Evolutionary conservation across 2,888 invertebrate species (phyloP).

Genomic region (Belgica antarctica): DNA sequence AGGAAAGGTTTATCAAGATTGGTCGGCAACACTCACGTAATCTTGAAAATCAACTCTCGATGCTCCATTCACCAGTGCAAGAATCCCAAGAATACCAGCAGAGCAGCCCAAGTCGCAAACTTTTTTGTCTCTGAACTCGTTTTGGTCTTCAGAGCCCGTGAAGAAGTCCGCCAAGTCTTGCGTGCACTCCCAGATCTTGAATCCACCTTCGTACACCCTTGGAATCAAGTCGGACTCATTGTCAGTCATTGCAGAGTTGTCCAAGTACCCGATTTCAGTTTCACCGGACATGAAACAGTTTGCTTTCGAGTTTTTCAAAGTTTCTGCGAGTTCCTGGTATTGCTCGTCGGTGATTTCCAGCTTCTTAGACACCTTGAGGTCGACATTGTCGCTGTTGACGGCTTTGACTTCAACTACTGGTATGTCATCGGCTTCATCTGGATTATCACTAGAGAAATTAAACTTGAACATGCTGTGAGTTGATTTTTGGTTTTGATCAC

Average conservation of each 20-base stretch:
- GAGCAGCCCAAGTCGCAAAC: conserved; percentile 38
- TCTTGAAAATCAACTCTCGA: conserved; percentile 82
- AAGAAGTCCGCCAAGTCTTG: conserved; percentile 73
- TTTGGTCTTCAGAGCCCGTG: conserved; percentile 49
- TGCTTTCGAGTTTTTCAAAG: conserved; percentile 46
- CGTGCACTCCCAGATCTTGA: conserved; percentile 96
- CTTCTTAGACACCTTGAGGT: background rate
- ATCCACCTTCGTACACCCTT: conserved; percentile 84
- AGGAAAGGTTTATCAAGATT: conserved; percentile 12
- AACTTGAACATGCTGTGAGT: conserved; percentile 44
- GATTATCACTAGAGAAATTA: conserved; percentile 43
- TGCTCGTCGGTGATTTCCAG: conserved; percentile 44
- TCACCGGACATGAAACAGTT: conserved; percentile 46
- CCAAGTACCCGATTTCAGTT: conserved; percentile 50
- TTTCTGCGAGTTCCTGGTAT: conserved; percentile 52
- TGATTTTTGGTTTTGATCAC: too few species aligned
- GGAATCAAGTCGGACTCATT: conserved; percentile 69
- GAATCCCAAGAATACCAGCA: conserved; percentile 82
- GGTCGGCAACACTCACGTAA: conserved; percentile 70
- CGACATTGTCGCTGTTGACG: background rate
- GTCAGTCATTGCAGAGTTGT: conserved; percentile 49
- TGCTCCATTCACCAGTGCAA: conserved; percentile 67
- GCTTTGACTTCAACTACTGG: background rate
- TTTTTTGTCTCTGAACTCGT: conserved; percentile 43
- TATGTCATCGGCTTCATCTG: conserved; percentile 14